Conservation (phyloP, 2,797 vertebrate species). For the Synaphobranchus kaupii region DNA sequence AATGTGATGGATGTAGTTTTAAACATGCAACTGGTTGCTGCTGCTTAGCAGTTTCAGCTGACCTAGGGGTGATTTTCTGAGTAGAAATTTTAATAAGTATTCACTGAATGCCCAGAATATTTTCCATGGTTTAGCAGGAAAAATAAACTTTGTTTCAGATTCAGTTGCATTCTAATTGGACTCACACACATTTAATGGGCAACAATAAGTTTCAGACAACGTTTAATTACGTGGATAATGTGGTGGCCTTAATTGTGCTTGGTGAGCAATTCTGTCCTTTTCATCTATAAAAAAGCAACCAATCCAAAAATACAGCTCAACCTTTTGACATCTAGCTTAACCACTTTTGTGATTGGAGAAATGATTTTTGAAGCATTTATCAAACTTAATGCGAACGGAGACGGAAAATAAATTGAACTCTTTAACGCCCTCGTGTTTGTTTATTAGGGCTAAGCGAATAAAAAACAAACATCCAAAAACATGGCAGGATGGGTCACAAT, state of each 20-base stretch:
- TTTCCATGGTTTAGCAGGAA: too few species aligned
- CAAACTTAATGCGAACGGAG: background rate
- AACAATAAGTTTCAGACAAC: slow-evolving; percentile 3
- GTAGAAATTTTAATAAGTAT: background rate
- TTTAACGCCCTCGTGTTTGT: background rate
- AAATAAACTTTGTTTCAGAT: background rate
- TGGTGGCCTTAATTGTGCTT: background rate
- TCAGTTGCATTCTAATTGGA: slow-evolving; percentile 13
- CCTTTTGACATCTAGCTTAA: background rate
- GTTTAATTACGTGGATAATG: slow-evolving; percentile 18
- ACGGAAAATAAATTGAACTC: background rate
- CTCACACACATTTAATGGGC: slow-evolving; percentile 10
- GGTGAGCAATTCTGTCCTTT: background rate
- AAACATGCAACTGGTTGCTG: background rate
- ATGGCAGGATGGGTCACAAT: background rate
- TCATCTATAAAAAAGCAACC: background rate
- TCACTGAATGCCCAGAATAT: background rate
- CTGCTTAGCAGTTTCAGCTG: background rate
- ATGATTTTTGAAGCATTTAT: background rate
- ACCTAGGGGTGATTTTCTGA: background rate
- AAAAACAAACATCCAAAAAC: background rate
- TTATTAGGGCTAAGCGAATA: background rate
- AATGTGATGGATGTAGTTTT: background rate
- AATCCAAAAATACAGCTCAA: background rate
- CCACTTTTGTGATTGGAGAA: background rate